These are phyloP conservation scores for Reticulitermes speratus DNA, from an alignment of 1,140 invertebrate genomes.

Conservation along the genomic window DNA sequence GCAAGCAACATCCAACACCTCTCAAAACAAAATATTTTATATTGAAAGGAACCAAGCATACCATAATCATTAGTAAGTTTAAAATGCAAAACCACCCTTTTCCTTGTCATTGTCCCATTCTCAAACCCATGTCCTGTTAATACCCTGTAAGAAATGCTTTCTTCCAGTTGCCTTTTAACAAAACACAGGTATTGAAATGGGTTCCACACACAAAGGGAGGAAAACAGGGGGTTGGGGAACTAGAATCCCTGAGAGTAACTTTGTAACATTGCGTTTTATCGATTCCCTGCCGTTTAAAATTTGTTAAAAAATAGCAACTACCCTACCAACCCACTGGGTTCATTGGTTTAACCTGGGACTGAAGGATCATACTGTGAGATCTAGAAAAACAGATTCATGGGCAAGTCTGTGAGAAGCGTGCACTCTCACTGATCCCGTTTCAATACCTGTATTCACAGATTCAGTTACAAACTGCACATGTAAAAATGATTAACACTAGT, in stretches of 20 bases:
- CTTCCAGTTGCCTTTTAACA: neutral
- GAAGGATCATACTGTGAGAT: neutral
- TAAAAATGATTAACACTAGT: neutral
- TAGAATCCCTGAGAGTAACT: slow-evolving; percentile 14
- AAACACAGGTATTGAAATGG: slow-evolving; percentile 14
- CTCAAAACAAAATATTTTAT: slow-evolving; percentile 15
- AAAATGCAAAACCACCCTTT: slow-evolving; percentile 10
- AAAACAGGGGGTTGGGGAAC: neutral
- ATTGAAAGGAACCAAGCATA: slow-evolving; percentile 4
- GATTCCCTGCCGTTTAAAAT: slow-evolving; percentile 3
- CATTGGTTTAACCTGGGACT: neutral
- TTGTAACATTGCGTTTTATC: neutral
- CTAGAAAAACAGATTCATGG: neutral
- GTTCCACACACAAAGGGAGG: neutral
- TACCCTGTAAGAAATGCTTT: slow-evolving; percentile 1
- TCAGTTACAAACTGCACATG: neutral
- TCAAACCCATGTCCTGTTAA: slow-evolving; percentile 10
- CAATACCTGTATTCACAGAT: slow-evolving; percentile 15
- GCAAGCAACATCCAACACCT: neutral
- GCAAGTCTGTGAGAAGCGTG: neutral
- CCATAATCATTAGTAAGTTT: neutral
- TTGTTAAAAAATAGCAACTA: slow-evolving; percentile 5
- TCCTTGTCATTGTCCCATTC: neutral
- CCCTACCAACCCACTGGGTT: neutral
- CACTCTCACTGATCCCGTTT: neutral